A percentile compares a stretch with the other conserved stretches of the same genome.
These are phyloP conservation scores for Tryphoninae sp. DNA, from an alignment of 2,888 invertebrate species.

Conservation along the genomic window DNA sequence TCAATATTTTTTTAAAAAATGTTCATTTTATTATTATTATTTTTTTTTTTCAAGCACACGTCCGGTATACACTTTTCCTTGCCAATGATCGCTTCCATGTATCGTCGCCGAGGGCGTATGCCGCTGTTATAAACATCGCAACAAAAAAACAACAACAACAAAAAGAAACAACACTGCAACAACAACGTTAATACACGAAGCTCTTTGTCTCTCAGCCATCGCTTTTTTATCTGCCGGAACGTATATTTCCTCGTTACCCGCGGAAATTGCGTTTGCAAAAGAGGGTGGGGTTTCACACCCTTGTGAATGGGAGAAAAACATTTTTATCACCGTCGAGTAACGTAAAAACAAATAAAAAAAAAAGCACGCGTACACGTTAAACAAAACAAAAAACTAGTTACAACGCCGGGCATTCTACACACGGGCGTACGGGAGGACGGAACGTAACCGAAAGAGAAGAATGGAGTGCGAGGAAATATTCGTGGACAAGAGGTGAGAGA, in stretches of 20 bases:
- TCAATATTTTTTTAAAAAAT: neutral
- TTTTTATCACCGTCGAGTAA: constrained; percentile 44
- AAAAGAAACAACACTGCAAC: too few relatives aligned
- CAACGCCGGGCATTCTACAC: constrained; percentile 1
- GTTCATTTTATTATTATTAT: neutral
- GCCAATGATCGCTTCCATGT: constrained; percentile 23
- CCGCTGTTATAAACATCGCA: constrained; percentile 5
- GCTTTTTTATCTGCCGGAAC: constrained; percentile 2
- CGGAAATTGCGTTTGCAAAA: constrained; percentile 51
- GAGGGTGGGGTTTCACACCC: constrained; percentile 4
- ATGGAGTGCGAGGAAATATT: constrained; percentile 1
- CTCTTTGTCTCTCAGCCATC: constrained; percentile 5
- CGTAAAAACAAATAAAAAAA: constrained; percentile 39
- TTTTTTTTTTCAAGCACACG: constrained; percentile 2
- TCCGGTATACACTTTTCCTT: constrained; percentile 6
- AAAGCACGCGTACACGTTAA: neutral
- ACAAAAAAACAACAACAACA: too few relatives aligned
- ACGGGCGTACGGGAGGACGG: neutral
- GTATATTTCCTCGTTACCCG: constrained; percentile 44
- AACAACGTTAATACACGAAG: constrained; percentile 36
- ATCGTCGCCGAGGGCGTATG: neutral
- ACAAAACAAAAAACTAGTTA: constrained; percentile 22
- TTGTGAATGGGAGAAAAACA: constrained; percentile 23
- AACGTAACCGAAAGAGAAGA: neutral
- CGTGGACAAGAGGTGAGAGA: neutral